Percentiles rank a stretch among this genome's conserved stretches.
Conservation (phyloP, 2,797 vertebrate species). For the Coregonus suidteri region DNA sequence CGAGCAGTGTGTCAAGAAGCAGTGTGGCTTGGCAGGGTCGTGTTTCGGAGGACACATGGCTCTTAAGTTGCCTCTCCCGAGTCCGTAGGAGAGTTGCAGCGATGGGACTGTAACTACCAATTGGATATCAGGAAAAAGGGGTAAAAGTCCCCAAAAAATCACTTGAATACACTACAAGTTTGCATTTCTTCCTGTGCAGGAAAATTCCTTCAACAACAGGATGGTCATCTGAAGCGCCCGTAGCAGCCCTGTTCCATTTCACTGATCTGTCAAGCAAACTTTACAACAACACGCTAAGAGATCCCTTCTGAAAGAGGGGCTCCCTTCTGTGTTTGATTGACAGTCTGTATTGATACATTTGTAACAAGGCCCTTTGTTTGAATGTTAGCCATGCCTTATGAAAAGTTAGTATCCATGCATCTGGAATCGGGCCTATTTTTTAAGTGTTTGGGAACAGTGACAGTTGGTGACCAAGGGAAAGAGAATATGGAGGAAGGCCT, state of each 20-base stretch:
- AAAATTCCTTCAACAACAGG: no score
- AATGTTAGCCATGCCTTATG: background rate
- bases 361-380: background rate
- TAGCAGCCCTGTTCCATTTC: slow-evolving; percentile 10
- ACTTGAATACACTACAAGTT: no score
- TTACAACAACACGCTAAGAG: slow-evolving; percentile 11
- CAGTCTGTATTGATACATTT: background rate
- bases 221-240: background rate
- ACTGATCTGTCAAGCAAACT: background rate
- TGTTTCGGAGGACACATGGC: no score
- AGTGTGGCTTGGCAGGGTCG: no score
- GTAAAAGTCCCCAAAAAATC: no score
- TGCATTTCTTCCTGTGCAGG: no score
- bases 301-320: slow-evolving; percentile 11
- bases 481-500: background rate
- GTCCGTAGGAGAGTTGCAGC: no score
- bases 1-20: no score
- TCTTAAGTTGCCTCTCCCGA: no score
- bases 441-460: slow-evolving; percentile 32
- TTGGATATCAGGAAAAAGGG: no score
- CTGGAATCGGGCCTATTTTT: background rate
- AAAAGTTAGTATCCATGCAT: background rate
- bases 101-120: no score
- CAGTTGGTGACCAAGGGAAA: slow-evolving; percentile 34
- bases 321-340: slow-evolving; percentile 24